Evolutionary conservation across 2,797 vertebrate genomes (phyloP).

Genomic region (Euphonia xanthogaster): DNA sequence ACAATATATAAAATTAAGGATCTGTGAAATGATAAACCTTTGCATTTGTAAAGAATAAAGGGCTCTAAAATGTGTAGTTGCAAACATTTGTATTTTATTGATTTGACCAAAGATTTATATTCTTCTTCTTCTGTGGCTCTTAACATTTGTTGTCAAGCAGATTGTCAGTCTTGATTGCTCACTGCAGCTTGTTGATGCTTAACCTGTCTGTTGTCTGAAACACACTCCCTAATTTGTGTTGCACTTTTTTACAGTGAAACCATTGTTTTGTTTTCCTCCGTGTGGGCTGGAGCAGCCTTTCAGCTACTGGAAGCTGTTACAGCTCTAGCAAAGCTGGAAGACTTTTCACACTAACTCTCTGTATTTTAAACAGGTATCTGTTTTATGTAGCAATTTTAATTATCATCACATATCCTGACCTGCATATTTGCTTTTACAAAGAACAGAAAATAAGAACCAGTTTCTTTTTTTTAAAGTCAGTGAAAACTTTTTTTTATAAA

Average conservation of each 20-base stretch:
- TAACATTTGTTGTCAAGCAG: neutral
- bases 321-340: neutral
- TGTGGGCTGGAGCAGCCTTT: neutral
- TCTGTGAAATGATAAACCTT: slow-evolving; percentile 49
- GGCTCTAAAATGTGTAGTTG: slow-evolving; percentile 23
- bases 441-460: neutral
- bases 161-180: neutral
- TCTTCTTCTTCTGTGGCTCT: neutral
- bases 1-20: slow-evolving; percentile 46
- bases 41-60: slow-evolving; percentile 32
- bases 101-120: neutral
- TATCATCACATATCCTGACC: neutral
- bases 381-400: neutral
- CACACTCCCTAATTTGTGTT: neutral
- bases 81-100: slow-evolving; percentile 1
- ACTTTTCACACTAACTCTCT: neutral
- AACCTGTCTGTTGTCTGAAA: neutral
- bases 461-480: neutral
- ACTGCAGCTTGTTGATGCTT: neutral
- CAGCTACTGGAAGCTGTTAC: neutral
- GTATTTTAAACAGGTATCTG: neutral
- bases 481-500: neutral
- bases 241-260: neutral
- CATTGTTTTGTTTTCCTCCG: neutral
- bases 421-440: neutral